Conservation (phyloP, 2,888 invertebrate genomes). For the Allygus modestus region DNA sequence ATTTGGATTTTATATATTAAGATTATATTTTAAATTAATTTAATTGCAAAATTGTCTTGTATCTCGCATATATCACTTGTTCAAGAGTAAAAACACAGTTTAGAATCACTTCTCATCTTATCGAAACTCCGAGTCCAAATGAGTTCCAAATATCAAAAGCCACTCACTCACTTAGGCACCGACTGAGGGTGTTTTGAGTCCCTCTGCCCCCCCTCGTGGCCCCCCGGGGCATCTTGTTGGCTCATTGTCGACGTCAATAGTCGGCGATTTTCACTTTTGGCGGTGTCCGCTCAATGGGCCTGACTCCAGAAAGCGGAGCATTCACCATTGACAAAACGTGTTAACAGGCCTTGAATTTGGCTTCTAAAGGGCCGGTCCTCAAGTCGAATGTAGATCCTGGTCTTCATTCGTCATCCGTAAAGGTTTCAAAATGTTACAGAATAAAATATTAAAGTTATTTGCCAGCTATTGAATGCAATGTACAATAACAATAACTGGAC, state of each 20-base stretch:
- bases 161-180: not conserved
- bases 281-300: conserved; percentile 11
- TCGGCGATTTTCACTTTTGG: conserved; percentile 19
- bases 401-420: not conserved
- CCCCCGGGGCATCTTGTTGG: conserved; percentile 9
- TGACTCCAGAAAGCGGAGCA: conserved; percentile 35
- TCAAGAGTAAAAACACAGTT: too few relatives aligned
- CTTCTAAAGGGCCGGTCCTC: not conserved
- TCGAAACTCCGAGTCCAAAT: too few relatives aligned
- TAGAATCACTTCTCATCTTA: too few relatives aligned
- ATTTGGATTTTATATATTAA: too few relatives aligned
- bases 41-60: too few relatives aligned
- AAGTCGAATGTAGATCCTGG: not conserved
- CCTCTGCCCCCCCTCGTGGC: not conserved
- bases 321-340: conserved; percentile 34
- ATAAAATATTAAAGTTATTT: not conserved
- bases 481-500: too few relatives aligned
- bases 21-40: too few relatives aligned
- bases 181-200: conserved; percentile 13
- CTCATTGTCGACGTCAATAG: conserved; percentile 36
- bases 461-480: too few relatives aligned
- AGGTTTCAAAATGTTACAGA: not conserved
- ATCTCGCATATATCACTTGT: too few relatives aligned
- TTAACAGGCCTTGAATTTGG: conserved; percentile 34
- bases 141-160: too few relatives aligned